Conservation (phyloP, 2,888 invertebrate genomes). For the Tetragonula carbonaria region DNA sequence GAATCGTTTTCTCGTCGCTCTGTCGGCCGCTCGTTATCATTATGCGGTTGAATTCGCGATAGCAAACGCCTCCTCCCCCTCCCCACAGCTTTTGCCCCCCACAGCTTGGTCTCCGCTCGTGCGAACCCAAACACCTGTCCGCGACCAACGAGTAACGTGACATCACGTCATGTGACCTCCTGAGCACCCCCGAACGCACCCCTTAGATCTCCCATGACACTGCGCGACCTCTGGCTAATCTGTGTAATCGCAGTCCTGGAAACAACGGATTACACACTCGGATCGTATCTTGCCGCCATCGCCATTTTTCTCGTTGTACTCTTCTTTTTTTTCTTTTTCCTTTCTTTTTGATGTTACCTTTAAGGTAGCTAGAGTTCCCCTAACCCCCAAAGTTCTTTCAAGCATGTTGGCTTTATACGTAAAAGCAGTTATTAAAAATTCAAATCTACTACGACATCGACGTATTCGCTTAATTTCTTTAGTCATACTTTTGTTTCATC, state of each 20-base stretch:
- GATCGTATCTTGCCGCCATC: slow-evolving; percentile 41
- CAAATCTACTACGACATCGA: neutral
- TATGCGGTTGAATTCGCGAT: slow-evolving; percentile 70
- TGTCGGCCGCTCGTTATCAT: slow-evolving; percentile 67
- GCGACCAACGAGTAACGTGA: slow-evolving; percentile 76
- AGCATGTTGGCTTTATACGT: neutral
- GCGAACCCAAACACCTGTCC: slow-evolving; percentile 73
- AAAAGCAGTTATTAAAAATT: neutral
- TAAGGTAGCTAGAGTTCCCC: neutral
- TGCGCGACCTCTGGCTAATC: slow-evolving; percentile 70
- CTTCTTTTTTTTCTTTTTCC: neutral
- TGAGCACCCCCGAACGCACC: slow-evolving; percentile 41
- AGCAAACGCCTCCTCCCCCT: slow-evolving; percentile 44
- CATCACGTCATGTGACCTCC: slow-evolving; percentile 77
- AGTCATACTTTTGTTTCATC: neutral
- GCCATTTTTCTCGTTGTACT: neutral
- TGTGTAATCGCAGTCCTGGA: slow-evolving; percentile 75
- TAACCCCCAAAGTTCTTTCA: neutral
- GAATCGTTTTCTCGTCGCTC: slow-evolving; percentile 46
- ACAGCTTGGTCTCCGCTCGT: slow-evolving; percentile 58
- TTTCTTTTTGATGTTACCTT: neutral
- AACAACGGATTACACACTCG: slow-evolving; percentile 52
- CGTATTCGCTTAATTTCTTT: neutral
- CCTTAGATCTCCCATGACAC: slow-evolving; percentile 32
- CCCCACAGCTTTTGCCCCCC: slow-evolving; percentile 37